Percentiles rank a stretch among this genome's conserved stretches.
These are phyloP conservation scores for Leptestheria dahalacensis DNA, from an alignment of 1,140 invertebrate genomes.

Conservation along the genomic window DNA sequence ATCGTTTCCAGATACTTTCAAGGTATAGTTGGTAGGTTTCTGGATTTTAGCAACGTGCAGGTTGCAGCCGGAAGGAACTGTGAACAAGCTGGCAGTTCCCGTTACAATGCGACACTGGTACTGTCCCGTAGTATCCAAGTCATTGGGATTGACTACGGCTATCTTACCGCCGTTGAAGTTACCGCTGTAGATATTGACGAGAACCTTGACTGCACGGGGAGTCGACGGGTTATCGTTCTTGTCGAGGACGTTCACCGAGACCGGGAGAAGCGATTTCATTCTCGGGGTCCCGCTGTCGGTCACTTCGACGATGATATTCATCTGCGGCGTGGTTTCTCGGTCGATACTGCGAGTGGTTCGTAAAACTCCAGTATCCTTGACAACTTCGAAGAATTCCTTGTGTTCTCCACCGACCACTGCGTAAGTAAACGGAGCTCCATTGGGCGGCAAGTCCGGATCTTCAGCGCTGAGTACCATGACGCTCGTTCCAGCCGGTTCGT, in stretches of 20 bases:
- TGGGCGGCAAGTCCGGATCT: slow-evolving; percentile 80
- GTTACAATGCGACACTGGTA: slow-evolving; percentile 68
- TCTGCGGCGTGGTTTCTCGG: slow-evolving; percentile 55
- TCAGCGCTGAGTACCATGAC: slow-evolving; percentile 69
- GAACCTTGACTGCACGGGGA: slow-evolving; percentile 59
- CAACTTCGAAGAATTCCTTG: slow-evolving; percentile 54
- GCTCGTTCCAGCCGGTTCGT: slow-evolving; percentile 65
- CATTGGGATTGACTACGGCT: slow-evolving; percentile 78
- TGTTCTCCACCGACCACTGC: slow-evolving; percentile 58
- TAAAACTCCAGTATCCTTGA: slow-evolving; percentile 61
- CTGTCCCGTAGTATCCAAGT: slow-evolving; percentile 69
- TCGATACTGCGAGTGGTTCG: slow-evolving; percentile 63
- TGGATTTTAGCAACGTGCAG: slow-evolving; percentile 37
- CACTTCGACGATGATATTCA: slow-evolving; percentile 64
- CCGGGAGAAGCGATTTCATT: slow-evolving; percentile 57
- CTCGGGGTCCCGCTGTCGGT: slow-evolving; percentile 72
- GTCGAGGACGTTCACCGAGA: slow-evolving; percentile 64
- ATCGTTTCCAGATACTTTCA: slow-evolving; percentile 74
- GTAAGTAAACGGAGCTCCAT: slow-evolving; percentile 79
- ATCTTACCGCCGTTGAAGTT: slow-evolving; percentile 58
- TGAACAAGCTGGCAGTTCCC: slow-evolving; percentile 37
- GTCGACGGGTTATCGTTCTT: slow-evolving; percentile 83
- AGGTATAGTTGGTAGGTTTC: slow-evolving; percentile 31
- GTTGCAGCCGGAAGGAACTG: slow-evolving; percentile 59
- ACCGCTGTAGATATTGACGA: slow-evolving; percentile 50